Evolutionary conservation across 1,140 invertebrate species (phyloP), one percentile per base, ranked within the genome.

Genomic region (Polyergus mexicanus): DNA sequence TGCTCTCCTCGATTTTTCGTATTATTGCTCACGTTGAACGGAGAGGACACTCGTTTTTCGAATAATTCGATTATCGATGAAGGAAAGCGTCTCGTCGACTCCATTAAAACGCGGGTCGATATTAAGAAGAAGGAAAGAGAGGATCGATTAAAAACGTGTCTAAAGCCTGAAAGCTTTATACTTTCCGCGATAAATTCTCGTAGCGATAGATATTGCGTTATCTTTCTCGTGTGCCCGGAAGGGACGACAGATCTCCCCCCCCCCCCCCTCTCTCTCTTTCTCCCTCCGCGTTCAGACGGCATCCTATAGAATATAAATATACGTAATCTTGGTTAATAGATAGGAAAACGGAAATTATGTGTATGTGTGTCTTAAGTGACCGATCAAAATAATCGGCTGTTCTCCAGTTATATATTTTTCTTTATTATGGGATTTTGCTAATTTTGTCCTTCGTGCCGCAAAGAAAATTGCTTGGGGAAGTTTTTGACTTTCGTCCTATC

Each of bases 51-150:
- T n/a, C 44, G 13, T 25, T n/a, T 25, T 38, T 85, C 92, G 88
- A 88, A 86, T 93, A 91, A 93, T 92, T 92, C 90, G 91, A 86
- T 92, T 92, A 92, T 90, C 86, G 87, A 90, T 69, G 88, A 88
- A 88, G 87, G 84, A 88, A 87, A 91, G 74, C 90, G 85, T 92
- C 92, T 91, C 83, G 80, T 88, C 74, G 74, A 71, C 90, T 92
- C 90, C 92, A 89, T 90, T 91, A 88, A 84, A 88, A 74, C 83
- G 38, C 66, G 44, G 58, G 56, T 22, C 44, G 68, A 86, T 83
- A 76, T 87, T 69, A 44, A 77, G 35, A 28, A 66, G 74, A 25
- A 28, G 47, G 41, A 32, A 74, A 77, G 85, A 87, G 90, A 47
- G 92, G 90, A 91, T 92, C 91, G 91, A 93, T 93, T 90, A 92